Percentiles rank a stretch among this genome's conserved stretches.
Conservation (phyloP, 2,113 vertebrate species). For the Mustelus asterias region DNA sequence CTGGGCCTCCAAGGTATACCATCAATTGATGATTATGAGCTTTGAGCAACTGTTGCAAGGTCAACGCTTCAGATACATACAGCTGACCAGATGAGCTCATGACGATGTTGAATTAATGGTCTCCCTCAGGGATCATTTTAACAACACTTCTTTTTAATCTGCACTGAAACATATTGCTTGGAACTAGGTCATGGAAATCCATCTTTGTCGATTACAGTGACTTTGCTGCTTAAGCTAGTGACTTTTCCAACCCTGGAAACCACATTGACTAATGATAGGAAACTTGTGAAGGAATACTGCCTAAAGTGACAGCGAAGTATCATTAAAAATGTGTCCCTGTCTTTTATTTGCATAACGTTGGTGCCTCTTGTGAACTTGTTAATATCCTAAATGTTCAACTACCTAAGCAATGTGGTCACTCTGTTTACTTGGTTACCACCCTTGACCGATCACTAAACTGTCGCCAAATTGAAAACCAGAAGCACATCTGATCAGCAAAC, state of each 20-base stretch:
- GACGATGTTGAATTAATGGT: too few species aligned
- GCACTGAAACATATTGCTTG: too few species aligned
- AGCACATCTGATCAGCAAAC: neutral
- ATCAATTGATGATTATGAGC: too few species aligned
- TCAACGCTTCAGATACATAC: too few species aligned
- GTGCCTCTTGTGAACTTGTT: neutral
- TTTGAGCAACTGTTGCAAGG: too few species aligned
- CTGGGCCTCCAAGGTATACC: too few species aligned
- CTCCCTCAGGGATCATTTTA: too few species aligned
- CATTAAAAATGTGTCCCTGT: neutral
- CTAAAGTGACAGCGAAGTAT: neutral
- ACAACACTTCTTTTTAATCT: too few species aligned
- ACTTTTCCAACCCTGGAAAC: neutral
- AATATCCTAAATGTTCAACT: neutral
- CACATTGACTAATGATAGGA: neutral
- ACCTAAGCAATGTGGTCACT: neutral
- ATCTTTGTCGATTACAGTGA: neutral
- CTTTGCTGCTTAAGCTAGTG: neutral
- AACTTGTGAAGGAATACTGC: neutral
- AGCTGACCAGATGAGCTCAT: too few species aligned
- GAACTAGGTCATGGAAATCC: too few species aligned
- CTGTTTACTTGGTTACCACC: neutral
- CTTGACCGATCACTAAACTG: neutral
- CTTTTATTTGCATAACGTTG: neutral
- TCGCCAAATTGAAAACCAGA: neutral